Conservation (phyloP, 37 sponge, comb jelly and placozoan species). For the Halichondria panicea region DNA sequence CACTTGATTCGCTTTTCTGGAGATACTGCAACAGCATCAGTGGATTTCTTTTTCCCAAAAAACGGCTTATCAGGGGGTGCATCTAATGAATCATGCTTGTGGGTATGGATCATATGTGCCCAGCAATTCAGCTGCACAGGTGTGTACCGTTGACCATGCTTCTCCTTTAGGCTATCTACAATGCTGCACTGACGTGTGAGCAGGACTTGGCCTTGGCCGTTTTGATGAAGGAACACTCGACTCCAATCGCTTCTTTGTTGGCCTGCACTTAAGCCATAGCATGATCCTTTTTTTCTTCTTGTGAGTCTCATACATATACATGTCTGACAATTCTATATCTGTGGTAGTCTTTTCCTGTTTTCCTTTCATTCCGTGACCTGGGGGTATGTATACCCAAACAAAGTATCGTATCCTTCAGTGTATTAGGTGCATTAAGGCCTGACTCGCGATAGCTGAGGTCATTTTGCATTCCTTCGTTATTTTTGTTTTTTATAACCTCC, state of each 20-base stretch:
- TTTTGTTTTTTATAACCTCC: no score
- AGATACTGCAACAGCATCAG: not conserved
- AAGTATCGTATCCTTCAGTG: no score
- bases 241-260: no score
- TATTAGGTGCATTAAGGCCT: no score
- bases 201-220: no score
- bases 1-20: not conserved
- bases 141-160: not conserved
- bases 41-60: not conserved
- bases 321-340: no score
- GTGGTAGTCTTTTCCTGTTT: not conserved
- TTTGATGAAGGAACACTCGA: no score
- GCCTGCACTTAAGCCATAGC: no score
- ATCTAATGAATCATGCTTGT: not conserved
- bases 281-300: not conserved
- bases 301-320: not conserved
- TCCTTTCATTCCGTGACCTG: slow-evolving; percentile 1
- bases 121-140: not conserved
- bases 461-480: no score
- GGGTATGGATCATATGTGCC: slow-evolving; percentile 7
- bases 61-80: not conserved
- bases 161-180: not conserved
- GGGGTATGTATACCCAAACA: not conserved
- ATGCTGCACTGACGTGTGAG: not conserved
- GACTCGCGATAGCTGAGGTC: no score